Conservation (phyloP, 2,797 vertebrate species). For the Melanogrammus aeglefinus region DNA sequence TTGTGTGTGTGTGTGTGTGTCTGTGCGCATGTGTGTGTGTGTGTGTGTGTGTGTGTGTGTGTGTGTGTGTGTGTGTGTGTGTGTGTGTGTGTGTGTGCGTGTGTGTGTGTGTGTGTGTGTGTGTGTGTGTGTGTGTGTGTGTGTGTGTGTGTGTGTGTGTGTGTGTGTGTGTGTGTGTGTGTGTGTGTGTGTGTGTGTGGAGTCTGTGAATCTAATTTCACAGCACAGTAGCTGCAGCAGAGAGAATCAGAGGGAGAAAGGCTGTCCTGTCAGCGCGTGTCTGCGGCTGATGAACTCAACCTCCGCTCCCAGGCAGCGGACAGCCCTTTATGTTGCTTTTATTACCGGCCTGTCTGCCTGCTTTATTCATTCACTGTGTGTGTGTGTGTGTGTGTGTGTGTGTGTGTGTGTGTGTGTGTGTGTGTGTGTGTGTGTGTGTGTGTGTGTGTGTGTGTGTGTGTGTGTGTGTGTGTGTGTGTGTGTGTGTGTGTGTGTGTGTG, state of each 20-base stretch:
- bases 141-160: background rate
- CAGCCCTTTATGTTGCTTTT: slow-evolving; percentile 36
- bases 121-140: slow-evolving; percentile 58
- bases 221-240: slow-evolving; percentile 76
- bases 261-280: slow-evolving; percentile 73
- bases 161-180: slow-evolving; percentile 6
- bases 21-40: too few species aligned
- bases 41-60: too few species aligned
- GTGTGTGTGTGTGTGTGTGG: slow-evolving; percentile 45
- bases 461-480: too few species aligned
- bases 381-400: background rate
- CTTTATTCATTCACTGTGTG: slow-evolving; percentile 26
- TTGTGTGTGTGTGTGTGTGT: too few species aligned
- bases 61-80: slow-evolving; percentile 3
- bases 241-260: slow-evolving; percentile 77
- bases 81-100: slow-evolving; percentile 6
- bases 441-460: background rate
- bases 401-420: too few species aligned
- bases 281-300: slow-evolving; percentile 72
- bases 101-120: slow-evolving; percentile 47
- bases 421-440: background rate
- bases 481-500: too few species aligned
- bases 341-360: background rate
- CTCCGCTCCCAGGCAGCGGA: slow-evolving; percentile 59
- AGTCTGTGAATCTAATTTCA: slow-evolving; percentile 81